Conservation (phyloP, 2,888 invertebrate species). For the Meta bourneti region DNA sequence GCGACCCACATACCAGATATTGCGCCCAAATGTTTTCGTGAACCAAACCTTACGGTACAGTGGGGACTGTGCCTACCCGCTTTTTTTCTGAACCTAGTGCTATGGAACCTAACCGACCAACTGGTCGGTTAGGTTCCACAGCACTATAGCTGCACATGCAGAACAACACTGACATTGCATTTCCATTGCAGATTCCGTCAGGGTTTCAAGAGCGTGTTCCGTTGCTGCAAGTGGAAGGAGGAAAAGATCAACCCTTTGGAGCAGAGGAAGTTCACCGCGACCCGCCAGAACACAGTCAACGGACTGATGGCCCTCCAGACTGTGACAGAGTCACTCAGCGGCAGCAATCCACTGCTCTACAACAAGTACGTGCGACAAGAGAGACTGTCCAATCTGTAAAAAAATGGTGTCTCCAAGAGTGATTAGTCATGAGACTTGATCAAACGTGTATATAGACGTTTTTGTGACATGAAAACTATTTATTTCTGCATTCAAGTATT, state of each 20-base stretch:
- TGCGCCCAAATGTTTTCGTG: no score
- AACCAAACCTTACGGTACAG: no score
- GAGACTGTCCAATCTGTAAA: slow-evolving; percentile 49
- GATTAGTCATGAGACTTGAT: no score
- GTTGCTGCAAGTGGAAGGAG: slow-evolving; percentile 75
- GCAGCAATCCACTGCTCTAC: slow-evolving; percentile 70
- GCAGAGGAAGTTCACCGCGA: slow-evolving; percentile 73
- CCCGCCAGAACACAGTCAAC: slow-evolving; percentile 77
- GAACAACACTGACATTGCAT: not conserved
- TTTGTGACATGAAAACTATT: no score
- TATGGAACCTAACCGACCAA: not conserved
- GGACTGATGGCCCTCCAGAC: slow-evolving; percentile 77
- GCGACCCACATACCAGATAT: no score
- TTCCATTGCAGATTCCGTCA: slow-evolving; percentile 77
- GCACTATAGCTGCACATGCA: not conserved
- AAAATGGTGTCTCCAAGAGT: not conserved
- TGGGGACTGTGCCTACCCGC: no score
- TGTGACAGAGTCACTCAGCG: slow-evolving; percentile 77
- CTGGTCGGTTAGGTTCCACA: no score
- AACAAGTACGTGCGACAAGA: slow-evolving; percentile 57
- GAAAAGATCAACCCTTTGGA: slow-evolving; percentile 74
- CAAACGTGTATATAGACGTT: no score
- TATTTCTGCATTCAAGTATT: no score
- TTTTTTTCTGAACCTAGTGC: no score
- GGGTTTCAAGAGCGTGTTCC: slow-evolving; percentile 78